Evolutionary conservation across 2,113 vertebrate genomes (phyloP), one percentile per base, ranked within the genome.

Genomic region (Takifugu flavidus): DNA sequence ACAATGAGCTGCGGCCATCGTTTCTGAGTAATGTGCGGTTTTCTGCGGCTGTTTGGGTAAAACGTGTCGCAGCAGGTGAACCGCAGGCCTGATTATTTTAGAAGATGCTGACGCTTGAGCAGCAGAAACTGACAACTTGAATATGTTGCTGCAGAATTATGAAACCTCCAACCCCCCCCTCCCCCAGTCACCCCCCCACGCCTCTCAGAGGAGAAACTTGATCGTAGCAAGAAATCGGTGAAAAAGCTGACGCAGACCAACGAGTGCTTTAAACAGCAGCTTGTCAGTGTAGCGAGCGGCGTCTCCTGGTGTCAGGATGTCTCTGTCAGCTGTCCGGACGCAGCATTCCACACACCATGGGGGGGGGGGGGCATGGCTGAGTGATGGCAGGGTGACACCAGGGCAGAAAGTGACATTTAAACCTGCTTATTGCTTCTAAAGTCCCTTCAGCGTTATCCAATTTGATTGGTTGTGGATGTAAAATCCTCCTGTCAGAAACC

Each of bases 241-340:
- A 52, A 25, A 50, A 67, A 68, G 15, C 58, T 76, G 59, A 75
- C 56, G 49, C 70, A 46, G 15, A 46, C 29, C 59, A 51, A 58
- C 56, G 39, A 64, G 65, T 62, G 67, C 49, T 84, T 57, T 51
- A 68, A 74, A 53, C 57, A 42, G 45, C 29, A 56, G 44, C 52
- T 25, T 29, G 70, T 52, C 55, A 63, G 34, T 52, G 13, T 10
- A 6, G 57, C 11, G 29, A 34, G 56, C 74, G 67, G 53, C 13
- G 49, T 71, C 60, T 65, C 31, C 46, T 25, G 47, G 69, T 26
- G 28, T 39, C 56, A 29, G 51, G 31, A 52, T 67, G 29, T 31
- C 47, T 57, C 34, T 6, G 57, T 72, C 54, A 62, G 72, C 68
- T 81, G 83, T 69, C 65, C 72, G 54, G 56, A 64, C 53, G 46